A percentile compares a stretch with the other conserved stretches of the same genome.
Conservation (phyloP, 92 coral and sea anemone species). For the Porites evermanni region DNA sequence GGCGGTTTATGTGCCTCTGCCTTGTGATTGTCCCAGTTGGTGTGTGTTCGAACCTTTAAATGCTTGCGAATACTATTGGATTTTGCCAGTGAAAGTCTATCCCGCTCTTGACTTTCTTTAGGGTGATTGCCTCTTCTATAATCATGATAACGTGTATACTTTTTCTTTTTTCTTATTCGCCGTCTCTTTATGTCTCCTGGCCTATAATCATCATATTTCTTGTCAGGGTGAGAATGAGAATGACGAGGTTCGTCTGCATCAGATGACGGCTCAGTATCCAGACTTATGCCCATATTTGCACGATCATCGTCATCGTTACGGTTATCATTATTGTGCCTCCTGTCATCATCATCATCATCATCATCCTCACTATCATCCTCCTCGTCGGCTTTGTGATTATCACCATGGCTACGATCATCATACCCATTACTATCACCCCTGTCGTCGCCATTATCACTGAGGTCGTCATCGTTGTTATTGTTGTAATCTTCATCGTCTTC, state of each 20-base stretch:
- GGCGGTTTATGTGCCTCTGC: background rate
- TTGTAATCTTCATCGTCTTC: background rate
- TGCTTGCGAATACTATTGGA: background rate
- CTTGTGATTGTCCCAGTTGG: background rate
- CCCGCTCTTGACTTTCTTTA: background rate
- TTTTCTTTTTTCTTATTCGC: background rate
- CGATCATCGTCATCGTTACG: background rate
- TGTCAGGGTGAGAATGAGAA: background rate
- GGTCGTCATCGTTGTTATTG: background rate
- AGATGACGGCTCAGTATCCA: conserved; percentile 26
- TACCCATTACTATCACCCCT: background rate
- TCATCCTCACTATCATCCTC: background rate
- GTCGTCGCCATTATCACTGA: background rate
- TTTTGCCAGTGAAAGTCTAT: background rate
- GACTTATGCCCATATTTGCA: background rate
- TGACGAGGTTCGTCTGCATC: conserved; percentile 36
- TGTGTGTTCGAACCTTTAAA: background rate
- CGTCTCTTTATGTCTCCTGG: background rate
- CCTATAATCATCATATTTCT: background rate
- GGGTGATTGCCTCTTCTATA: background rate
- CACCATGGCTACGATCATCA: background rate
- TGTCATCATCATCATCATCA: background rate
- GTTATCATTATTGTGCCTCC: background rate
- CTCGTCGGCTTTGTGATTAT: background rate
- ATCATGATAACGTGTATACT: background rate